Evolutionary conservation across 2,888 invertebrate species (phyloP).

Genomic region (Stegana nigrithorax): DNA sequence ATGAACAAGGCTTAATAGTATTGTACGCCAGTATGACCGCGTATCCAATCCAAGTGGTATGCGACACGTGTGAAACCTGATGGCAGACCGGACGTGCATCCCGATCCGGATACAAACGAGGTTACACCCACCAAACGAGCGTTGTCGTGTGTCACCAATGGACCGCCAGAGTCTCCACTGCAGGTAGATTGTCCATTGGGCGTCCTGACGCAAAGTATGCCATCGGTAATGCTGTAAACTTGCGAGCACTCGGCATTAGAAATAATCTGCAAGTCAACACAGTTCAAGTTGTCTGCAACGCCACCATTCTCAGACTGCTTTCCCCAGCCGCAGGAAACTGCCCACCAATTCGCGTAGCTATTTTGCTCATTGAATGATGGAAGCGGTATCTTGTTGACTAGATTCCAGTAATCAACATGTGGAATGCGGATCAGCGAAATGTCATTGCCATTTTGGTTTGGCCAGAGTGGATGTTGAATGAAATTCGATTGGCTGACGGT

Average conservation of each 20-base stretch:
- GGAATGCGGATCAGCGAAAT: slow-evolving; percentile 35
- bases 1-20: too few species aligned
- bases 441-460: slow-evolving; percentile 24
- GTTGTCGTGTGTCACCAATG: background rate
- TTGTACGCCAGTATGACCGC: background rate
- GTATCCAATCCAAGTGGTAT: background rate
- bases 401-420: slow-evolving; percentile 25
- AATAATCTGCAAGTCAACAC: background rate
- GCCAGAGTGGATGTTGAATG: slow-evolving; percentile 24
- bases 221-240: background rate
- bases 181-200: background rate
- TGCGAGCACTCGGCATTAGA: background rate
- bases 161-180: slow-evolving; percentile 3
- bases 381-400: slow-evolving; percentile 22
- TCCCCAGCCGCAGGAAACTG: background rate
- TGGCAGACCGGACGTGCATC: background rate
- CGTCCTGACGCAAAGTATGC: background rate
- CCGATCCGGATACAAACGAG: background rate
- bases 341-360: background rate
- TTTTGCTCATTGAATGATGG: background rate
- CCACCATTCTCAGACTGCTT: background rate
- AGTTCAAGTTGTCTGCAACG: background rate
- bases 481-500: slow-evolving; percentile 4
- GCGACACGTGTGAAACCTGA: background rate
- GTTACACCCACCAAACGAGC: slow-evolving; percentile 1